These are phyloP conservation scores for Harpalus rufipes DNA, from an alignment of 2,888 invertebrate genomes.

Conservation along the genomic window DNA sequence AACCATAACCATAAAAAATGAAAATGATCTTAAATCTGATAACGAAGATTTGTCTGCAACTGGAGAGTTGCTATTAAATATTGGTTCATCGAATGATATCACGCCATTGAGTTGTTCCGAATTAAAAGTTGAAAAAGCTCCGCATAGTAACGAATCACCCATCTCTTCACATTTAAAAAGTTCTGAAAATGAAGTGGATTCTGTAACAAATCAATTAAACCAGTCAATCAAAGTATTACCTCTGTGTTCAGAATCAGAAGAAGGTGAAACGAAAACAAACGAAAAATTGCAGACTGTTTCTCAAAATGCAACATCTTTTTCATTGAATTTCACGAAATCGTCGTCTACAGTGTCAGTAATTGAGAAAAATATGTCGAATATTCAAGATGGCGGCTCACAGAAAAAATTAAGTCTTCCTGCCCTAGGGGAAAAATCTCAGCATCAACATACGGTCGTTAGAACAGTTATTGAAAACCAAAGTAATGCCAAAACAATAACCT, in stretches of 20 bases:
- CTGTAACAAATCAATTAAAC: conserved; percentile 40
- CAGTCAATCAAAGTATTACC: conserved; percentile 55
- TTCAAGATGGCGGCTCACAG: conserved; percentile 36
- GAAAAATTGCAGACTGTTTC: conserved; percentile 38
- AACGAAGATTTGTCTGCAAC: conserved; percentile 68
- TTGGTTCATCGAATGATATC: conserved; percentile 37
- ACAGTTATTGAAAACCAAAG: conserved; percentile 57
- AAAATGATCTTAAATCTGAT: conserved; percentile 70
- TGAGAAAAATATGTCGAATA: conserved; percentile 45
- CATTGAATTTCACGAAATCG: conserved; percentile 51
- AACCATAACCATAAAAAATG: conserved; percentile 75
- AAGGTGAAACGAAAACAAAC: conserved; percentile 18
- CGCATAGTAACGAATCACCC: conserved; percentile 31
- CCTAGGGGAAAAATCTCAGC: conserved; percentile 60
- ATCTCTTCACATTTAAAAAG: conserved; percentile 19
- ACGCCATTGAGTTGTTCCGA: conserved; percentile 20
- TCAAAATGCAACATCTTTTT: conserved; percentile 30
- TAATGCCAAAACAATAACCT: conserved; percentile 54
- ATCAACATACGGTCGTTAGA: conserved; percentile 57
- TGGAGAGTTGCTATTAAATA: conserved; percentile 66
- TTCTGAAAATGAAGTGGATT: conserved; percentile 44
- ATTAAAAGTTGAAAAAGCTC: conserved; percentile 42
- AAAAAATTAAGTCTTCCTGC: conserved; percentile 49
- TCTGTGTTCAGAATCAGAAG: conserved; percentile 49
- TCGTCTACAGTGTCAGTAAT: conserved; percentile 40